These are phyloP conservation scores for Iphiclides podalirius DNA, from an alignment of 2,888 invertebrate species.

Conservation along the genomic window DNA sequence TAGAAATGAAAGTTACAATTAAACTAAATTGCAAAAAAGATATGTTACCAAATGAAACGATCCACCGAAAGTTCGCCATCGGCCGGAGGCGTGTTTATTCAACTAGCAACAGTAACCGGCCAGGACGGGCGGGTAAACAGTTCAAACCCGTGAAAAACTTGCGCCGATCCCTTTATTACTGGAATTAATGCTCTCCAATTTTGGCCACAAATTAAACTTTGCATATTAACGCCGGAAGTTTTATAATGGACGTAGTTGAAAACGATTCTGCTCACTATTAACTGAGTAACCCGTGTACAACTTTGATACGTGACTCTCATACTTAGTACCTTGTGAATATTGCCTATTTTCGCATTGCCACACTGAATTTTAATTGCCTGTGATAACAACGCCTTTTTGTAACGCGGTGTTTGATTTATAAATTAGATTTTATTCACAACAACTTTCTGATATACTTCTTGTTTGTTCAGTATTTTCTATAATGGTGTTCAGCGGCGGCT, in stretches of 20 bases:
- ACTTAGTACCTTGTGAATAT: neutral
- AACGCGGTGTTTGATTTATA: neutral
- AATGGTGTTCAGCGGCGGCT: no score
- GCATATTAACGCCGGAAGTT: constrained; percentile 30
- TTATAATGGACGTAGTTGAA: constrained; percentile 28
- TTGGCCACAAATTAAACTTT: constrained; percentile 30
- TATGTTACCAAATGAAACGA: no score
- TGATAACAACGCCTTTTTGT: neutral
- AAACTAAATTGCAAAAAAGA: no score
- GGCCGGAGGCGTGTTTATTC: neutral
- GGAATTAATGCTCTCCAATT: constrained; percentile 25
- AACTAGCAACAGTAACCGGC: no score
- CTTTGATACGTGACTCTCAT: neutral
- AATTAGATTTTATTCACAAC: neutral
- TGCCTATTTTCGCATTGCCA: neutral
- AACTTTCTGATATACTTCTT: no score
- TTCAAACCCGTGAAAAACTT: neutral
- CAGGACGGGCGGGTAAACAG: neutral
- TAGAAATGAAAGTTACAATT: no score
- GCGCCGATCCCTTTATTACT: constrained; percentile 2
- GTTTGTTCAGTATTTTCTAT: no score
- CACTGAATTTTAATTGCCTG: neutral
- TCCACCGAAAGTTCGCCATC: no score
- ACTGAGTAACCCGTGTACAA: constrained; percentile 1
- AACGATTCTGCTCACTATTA: constrained; percentile 21